A percentile compares a stretch with the other conserved stretches of the same genome.
These are phyloP conservation scores for Cichladusa arquata DNA, from an alignment of 2,113 vertebrate genomes.

Conservation along the genomic window DNA sequence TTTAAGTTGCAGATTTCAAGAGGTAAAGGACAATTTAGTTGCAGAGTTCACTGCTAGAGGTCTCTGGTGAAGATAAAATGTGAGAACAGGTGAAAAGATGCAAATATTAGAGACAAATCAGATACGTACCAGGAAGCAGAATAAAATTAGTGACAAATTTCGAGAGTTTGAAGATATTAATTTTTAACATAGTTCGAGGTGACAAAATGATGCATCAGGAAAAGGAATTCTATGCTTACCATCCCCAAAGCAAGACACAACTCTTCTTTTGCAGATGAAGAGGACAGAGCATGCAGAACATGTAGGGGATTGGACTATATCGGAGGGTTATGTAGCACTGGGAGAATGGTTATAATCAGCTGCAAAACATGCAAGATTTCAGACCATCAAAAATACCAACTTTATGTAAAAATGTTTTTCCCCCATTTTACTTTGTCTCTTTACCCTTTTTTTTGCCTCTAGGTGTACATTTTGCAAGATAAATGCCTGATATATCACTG, in stretches of 20 bases:
- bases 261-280: not conserved
- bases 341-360: not conserved
- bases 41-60: not conserved
- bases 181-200: not conserved
- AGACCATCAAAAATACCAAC: not conserved
- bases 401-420: not conserved
- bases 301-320: rapidly evolving
- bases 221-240: not conserved
- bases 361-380: not conserved
- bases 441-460: not conserved
- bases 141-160: not conserved
- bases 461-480: not conserved
- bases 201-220: not conserved
- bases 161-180: not conserved
- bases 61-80: not conserved
- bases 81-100: not conserved
- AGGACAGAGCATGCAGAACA: not conserved
- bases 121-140: not conserved
- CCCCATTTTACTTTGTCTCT: not conserved
- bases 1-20: not conserved
- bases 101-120: not conserved
- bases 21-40: not conserved
- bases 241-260: not conserved
- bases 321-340: rapidly evolving
- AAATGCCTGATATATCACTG: not conserved